Evolutionary conservation across 2,888 invertebrate genomes (phyloP).

Genomic region (Lydus trimaculatus): DNA sequence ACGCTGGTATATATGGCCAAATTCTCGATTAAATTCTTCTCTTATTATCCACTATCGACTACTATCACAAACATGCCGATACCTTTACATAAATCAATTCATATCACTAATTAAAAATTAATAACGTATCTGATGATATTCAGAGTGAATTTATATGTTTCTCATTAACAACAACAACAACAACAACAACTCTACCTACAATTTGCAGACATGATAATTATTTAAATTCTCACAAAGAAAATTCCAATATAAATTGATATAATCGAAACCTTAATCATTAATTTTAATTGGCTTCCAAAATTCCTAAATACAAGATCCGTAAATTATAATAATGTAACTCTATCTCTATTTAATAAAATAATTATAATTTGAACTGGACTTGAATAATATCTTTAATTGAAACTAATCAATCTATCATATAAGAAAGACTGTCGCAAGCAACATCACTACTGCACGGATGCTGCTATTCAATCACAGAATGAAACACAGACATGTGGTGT

Average conservation of each 20-base stretch:
- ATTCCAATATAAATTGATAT: constrained; percentile 45
- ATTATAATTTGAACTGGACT: constrained; percentile 20
- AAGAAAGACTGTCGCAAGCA: constrained; percentile 20
- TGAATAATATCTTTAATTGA: constrained; percentile 21
- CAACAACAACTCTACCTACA: not conserved
- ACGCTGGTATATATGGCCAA: constrained; percentile 24
- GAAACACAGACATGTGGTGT: no score
- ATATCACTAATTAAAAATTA: constrained; percentile 25
- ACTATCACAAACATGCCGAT: constrained; percentile 32
- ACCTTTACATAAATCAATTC: constrained; percentile 34
- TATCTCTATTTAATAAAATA: constrained; percentile 15
- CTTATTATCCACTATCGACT: constrained; percentile 34
- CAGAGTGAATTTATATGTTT: no score
- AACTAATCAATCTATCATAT: constrained; percentile 21
- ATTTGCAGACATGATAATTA: not conserved
- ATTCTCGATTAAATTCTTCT: constrained; percentile 46
- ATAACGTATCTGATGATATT: not conserved
- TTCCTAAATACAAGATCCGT: constrained; percentile 17
- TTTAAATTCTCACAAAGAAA: constrained; percentile 32
- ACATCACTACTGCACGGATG: constrained; percentile 14
- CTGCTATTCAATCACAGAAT: constrained; percentile 18
- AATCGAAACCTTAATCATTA: constrained; percentile 53
- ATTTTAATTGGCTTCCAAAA: constrained; percentile 50
- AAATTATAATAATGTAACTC: constrained; percentile 47
- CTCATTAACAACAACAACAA: no score